Conservation (phyloP, 2,888 invertebrate genomes). For the Agrotis clavis region DNA sequence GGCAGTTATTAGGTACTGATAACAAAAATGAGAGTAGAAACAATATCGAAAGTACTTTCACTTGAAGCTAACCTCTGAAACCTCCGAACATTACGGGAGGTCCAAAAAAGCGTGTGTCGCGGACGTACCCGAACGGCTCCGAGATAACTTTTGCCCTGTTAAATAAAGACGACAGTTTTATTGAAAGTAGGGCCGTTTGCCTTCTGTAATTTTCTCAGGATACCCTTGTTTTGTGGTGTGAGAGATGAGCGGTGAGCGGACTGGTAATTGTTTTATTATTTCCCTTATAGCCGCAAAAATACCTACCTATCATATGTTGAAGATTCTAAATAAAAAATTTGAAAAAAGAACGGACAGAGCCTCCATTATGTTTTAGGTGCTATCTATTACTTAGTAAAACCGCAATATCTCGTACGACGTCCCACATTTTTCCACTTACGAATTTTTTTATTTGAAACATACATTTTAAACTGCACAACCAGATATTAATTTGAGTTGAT, state of each 20-base stretch:
- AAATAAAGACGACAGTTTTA: conserved; percentile 91
- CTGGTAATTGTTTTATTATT: conserved; percentile 4
- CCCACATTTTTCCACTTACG: too few species aligned
- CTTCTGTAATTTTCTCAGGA: conserved; percentile 88
- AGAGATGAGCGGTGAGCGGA: conserved; percentile 46
- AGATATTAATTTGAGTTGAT: too few species aligned
- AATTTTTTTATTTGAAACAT: too few species aligned
- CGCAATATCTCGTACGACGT: too few species aligned
- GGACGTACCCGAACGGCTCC: conserved; percentile 70
- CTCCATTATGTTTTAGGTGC: not conserved
- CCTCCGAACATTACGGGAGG: conserved; percentile 42
- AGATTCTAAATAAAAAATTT: too few species aligned
- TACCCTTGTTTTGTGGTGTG: conserved; percentile 77
- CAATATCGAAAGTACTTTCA: conserved; percentile 15
- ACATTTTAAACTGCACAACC: too few species aligned
- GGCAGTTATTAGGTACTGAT: not conserved
- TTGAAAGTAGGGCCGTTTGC: conserved; percentile 90
- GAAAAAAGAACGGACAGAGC: not conserved
- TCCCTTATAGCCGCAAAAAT: too few species aligned
- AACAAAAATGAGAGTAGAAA: not conserved
- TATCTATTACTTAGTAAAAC: not conserved
- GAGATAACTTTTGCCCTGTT: conserved; percentile 89
- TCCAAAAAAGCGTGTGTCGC: conserved; percentile 67
- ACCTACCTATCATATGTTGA: too few species aligned
- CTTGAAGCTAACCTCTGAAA: conserved; percentile 37